These are phyloP conservation scores for Vultur gryphus DNA, from an alignment of 2,797 vertebrate genomes.

Conservation along the genomic window DNA sequence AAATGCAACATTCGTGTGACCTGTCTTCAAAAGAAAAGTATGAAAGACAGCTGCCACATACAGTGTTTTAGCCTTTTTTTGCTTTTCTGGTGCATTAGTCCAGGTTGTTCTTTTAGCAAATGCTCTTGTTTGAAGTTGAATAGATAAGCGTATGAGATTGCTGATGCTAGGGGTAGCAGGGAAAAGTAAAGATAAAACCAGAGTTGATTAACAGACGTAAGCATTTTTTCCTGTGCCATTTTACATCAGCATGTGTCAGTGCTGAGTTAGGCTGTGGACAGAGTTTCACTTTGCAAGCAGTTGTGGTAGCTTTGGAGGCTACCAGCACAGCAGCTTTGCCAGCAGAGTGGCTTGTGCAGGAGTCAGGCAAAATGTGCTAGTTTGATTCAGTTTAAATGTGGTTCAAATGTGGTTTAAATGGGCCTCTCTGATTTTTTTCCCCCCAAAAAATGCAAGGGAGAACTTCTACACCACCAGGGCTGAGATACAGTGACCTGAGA, in stretches of 20 bases:
- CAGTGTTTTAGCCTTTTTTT: background rate
- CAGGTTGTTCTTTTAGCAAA: background rate
- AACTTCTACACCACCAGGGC: background rate
- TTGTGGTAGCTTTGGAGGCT: background rate
- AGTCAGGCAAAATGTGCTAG: background rate
- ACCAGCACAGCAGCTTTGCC: background rate
- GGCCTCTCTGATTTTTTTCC: background rate
- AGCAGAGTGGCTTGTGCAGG: background rate
- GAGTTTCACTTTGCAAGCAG: background rate
- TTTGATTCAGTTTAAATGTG: background rate
- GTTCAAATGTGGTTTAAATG: background rate
- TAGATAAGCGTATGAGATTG: background rate
- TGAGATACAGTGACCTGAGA: background rate
- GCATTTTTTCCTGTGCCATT: background rate
- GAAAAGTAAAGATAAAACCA: background rate
- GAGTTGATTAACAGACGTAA: background rate
- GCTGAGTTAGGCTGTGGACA: background rate
- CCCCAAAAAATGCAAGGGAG: fast-evolving
- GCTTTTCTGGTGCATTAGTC: background rate
- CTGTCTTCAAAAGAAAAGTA: background rate
- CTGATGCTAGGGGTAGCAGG: background rate
- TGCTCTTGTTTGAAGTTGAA: background rate
- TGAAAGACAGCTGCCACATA: background rate
- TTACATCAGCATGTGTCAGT: background rate
- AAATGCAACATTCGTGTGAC: background rate